phyloP scores from a whole-genome alignment of 2,888 invertebrate species.

The Microdon myrmicae region DNA sequence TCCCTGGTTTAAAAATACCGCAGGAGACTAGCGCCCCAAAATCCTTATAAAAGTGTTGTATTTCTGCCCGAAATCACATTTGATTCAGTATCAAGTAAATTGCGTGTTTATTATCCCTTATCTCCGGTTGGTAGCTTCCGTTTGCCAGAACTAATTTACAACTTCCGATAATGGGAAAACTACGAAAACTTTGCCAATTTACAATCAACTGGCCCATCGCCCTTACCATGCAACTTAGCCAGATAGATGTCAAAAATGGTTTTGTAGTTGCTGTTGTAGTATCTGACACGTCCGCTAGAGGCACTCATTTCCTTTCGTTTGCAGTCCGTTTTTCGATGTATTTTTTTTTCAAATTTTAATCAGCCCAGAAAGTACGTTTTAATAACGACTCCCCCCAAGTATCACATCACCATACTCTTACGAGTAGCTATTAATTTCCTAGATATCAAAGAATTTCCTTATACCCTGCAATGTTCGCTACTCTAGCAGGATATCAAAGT shows the following conservation, averaged over 20 bases:
- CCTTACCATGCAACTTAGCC: not conserved
- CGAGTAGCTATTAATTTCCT: conserved; percentile 43
- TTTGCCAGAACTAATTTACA: conserved; percentile 27
- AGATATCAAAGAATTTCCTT: conserved; percentile 39
- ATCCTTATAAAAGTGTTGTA: no score
- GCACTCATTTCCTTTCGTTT: conserved; percentile 21
- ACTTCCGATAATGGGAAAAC: conserved; percentile 40
- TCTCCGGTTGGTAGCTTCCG: conserved; percentile 12
- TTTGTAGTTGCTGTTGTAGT: conserved; percentile 30
- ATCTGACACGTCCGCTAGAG: conserved; percentile 35
- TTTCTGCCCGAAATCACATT: no score
- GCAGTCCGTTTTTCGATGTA: not conserved
- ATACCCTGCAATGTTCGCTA: not conserved
- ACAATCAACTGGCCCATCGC: not conserved
- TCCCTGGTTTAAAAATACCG: no score
- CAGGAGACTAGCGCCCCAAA: no score
- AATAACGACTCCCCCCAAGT: conserved; percentile 26
- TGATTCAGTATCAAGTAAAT: no score
- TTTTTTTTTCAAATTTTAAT: conserved; percentile 28
- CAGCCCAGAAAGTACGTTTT: conserved; percentile 29
- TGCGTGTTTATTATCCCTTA: conserved; percentile 25
- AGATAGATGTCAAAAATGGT: conserved; percentile 37
- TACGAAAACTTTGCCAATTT: conserved; percentile 47
- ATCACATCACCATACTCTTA: conserved; percentile 1
- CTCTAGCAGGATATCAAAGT: conserved; percentile 24